A percentile compares a stretch with the other conserved stretches of the same genome.
Conservation (phyloP, 2,888 invertebrate species). For the Lasioglossum pauxillum region DNA sequence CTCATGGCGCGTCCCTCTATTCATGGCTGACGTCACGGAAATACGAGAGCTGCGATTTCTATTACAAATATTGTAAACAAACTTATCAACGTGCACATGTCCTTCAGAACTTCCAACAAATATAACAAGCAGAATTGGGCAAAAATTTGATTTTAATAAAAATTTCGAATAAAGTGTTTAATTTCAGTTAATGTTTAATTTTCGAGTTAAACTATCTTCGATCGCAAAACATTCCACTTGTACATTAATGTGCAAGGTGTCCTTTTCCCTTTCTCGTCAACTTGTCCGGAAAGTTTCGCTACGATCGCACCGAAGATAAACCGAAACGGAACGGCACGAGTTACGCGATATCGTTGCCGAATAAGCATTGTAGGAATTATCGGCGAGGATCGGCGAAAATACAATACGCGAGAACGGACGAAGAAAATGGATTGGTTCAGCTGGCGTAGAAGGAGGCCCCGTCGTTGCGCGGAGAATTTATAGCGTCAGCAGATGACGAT, state of each 20-base stretch:
- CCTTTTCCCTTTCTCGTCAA: background rate
- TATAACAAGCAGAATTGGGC: too few relatives aligned
- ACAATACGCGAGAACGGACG: background rate
- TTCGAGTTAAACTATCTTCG: background rate
- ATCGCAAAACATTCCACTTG: background rate
- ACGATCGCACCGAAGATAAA: background rate
- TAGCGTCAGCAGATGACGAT: background rate
- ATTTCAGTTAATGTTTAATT: too few relatives aligned
- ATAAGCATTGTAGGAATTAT: background rate
- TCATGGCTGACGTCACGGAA: too few relatives aligned
- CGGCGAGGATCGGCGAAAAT: background rate
- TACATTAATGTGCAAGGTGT: background rate
- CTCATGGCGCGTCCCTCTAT: too few relatives aligned
- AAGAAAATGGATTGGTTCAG: background rate
- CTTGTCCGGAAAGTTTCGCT: background rate
- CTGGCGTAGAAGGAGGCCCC: background rate
- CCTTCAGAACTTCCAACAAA: too few relatives aligned
- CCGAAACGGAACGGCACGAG: background rate
- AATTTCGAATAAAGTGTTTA: too few relatives aligned
- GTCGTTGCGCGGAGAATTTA: background rate
- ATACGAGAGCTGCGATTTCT: too few relatives aligned
- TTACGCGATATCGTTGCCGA: background rate
- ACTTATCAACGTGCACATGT: too few relatives aligned
- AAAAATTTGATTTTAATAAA: too few relatives aligned
- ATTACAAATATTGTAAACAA: too few relatives aligned